Conservation (phyloP, 2,888 invertebrate genomes). For the Sinodicranocentrus sp. region DNA sequence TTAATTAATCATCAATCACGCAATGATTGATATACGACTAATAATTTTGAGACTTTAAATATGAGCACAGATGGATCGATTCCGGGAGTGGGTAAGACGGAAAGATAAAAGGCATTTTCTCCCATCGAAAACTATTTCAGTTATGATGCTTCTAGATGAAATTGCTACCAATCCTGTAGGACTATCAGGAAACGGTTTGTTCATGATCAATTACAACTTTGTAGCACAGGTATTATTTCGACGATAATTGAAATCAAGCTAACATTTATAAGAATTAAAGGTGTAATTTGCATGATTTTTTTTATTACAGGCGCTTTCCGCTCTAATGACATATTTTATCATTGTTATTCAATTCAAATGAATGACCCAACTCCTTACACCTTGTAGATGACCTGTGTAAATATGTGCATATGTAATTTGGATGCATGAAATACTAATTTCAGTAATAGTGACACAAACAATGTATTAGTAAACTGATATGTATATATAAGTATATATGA, state of each 20-base stretch:
- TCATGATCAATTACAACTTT: constrained; percentile 46
- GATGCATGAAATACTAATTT: too few relatives aligned
- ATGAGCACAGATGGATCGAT: constrained; percentile 33
- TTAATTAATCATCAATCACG: too few relatives aligned
- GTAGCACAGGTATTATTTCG: constrained; percentile 56
- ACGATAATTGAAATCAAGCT: not conserved
- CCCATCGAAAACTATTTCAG: constrained; percentile 23
- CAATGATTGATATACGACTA: too few relatives aligned
- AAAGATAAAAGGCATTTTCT: constrained; percentile 10
- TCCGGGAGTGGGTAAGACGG: constrained; percentile 43
- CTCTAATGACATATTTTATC: constrained; percentile 51
- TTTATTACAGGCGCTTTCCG: constrained; percentile 34
- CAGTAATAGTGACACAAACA: too few relatives aligned
- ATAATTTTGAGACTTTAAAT: too few relatives aligned
- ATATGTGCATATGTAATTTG: too few relatives aligned
- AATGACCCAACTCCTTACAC: not conserved
- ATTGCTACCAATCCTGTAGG: constrained; percentile 35
- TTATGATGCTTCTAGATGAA: constrained; percentile 43
- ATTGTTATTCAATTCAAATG: constrained; percentile 47
- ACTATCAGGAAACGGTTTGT: constrained; percentile 47
- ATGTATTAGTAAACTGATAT: too few relatives aligned
- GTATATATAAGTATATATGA: too few relatives aligned
- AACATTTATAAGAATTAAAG: not conserved
- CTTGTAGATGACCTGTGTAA: too few relatives aligned
- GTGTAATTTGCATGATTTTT: not conserved